A percentile compares a stretch with the other conserved stretches of the same genome.
Evolutionary conservation across 64 coral and sea anemone species (phyloP).

Genomic region (Anthopleura sola): DNA sequence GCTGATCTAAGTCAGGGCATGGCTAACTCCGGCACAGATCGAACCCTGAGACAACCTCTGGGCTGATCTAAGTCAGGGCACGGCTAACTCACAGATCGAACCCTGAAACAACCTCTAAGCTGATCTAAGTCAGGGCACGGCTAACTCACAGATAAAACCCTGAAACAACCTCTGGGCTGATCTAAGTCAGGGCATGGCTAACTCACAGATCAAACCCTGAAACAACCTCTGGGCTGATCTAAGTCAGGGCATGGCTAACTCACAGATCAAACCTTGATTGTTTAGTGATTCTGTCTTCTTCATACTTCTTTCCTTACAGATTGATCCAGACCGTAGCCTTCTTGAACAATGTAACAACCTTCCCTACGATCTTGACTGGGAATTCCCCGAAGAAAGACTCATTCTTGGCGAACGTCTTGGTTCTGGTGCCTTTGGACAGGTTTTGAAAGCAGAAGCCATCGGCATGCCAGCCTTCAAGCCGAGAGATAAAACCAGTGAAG

Average conservation of each 20-base stretch:
- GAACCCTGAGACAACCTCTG: neutral
- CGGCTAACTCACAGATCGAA: no score
- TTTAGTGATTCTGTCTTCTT: neutral
- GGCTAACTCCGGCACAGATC: no score
- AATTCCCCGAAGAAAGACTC: constrained; percentile 65
- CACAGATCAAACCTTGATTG: neutral
- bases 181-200: neutral
- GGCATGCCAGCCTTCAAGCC: constrained; percentile 45
- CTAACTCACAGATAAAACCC: neutral
- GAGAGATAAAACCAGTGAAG: constrained; percentile 24
- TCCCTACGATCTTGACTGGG: constrained; percentile 41
- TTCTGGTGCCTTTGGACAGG: constrained; percentile 48
- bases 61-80: neutral
- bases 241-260: neutral
- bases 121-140: neutral
- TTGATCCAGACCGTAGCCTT: constrained; percentile 48
- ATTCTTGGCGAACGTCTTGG: constrained; percentile 41
- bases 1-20: no score
- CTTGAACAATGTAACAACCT: constrained; percentile 44
- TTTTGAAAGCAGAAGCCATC: constrained; percentile 57
- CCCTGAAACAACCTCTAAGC: neutral
- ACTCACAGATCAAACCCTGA: neutral
- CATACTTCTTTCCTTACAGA: neutral
- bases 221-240: neutral
- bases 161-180: neutral